A percentile compares a stretch with the other conserved stretches of the same genome.
Evolutionary conservation across 2,888 invertebrate species (phyloP).

Genomic region (Tetragonula carbonaria): DNA sequence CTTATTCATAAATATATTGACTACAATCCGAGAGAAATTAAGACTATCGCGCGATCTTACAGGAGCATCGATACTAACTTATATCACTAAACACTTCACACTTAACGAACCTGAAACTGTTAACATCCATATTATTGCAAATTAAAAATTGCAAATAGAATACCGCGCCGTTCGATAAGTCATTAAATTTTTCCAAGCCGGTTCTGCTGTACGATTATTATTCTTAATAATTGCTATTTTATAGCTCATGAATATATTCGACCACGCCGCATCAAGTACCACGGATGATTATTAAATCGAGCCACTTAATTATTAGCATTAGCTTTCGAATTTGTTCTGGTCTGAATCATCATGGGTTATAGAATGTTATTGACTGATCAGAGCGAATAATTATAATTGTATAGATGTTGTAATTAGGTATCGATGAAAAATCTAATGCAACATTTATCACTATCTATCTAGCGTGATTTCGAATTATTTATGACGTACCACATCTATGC

Average conservation of each 20-base stretch:
- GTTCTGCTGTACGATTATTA: neutral
- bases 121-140: neutral
- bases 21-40: neutral
- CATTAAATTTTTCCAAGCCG: neutral
- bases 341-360: constrained; percentile 16
- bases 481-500: neutral
- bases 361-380: neutral
- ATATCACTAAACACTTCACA: neutral
- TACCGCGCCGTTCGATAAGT: too few species aligned
- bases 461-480: neutral
- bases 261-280: neutral
- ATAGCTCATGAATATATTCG: neutral
- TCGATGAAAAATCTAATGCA: neutral
- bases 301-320: constrained; percentile 1
- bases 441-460: neutral
- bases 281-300: constrained; percentile 1
- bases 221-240: neutral
- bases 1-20: neutral
- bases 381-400: constrained; percentile 5
- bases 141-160: neutral
- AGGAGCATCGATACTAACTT: neutral
- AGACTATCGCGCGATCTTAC: neutral
- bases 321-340: constrained; percentile 1
- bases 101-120: neutral
- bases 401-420: neutral